These are phyloP conservation scores for Dasyornis broadbenti DNA, from an alignment of 2,113 vertebrate genomes.

Conservation along the genomic window DNA sequence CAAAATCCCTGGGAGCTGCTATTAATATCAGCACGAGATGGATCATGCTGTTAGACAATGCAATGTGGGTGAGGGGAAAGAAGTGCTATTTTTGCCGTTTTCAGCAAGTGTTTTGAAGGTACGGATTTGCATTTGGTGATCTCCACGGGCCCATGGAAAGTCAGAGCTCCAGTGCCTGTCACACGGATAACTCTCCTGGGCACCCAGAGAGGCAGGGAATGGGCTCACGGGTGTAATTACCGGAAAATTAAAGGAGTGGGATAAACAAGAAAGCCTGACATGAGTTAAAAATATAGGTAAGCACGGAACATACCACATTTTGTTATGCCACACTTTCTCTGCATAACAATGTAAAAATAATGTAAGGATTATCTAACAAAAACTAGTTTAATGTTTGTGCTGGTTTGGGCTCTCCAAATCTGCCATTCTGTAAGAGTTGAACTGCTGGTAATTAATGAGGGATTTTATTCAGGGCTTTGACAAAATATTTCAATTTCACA, in stretches of 20 bases:
- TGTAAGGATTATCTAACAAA: slow-evolving; percentile 40
- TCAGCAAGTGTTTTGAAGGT: background rate
- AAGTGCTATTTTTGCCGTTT: background rate
- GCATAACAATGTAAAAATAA: slow-evolving; percentile 43
- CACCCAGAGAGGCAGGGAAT: background rate
- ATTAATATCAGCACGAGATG: background rate
- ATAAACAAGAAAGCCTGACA: background rate
- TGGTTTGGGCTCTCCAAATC: slow-evolving; percentile 48
- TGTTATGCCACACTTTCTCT: background rate
- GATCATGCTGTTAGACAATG: background rate
- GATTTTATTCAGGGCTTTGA: slow-evolving; percentile 12
- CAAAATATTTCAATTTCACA: slow-evolving; percentile 39
- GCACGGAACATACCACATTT: background rate
- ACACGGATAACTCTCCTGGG: background rate
- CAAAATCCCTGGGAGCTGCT: background rate
- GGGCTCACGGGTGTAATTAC: background rate
- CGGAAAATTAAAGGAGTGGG: background rate
- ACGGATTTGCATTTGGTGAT: background rate
- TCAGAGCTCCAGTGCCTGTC: background rate
- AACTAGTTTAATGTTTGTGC: slow-evolving; percentile 46
- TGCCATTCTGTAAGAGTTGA: slow-evolving; percentile 41
- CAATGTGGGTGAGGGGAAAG: too few species aligned
- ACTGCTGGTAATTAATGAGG: slow-evolving; percentile 59
- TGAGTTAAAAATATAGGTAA: background rate
- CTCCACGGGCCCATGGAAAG: background rate